A percentile compares a stretch with the other conserved stretches of the same genome.
Conservation (phyloP, 2,113 vertebrate genomes). For the Elachura formosa region DNA sequence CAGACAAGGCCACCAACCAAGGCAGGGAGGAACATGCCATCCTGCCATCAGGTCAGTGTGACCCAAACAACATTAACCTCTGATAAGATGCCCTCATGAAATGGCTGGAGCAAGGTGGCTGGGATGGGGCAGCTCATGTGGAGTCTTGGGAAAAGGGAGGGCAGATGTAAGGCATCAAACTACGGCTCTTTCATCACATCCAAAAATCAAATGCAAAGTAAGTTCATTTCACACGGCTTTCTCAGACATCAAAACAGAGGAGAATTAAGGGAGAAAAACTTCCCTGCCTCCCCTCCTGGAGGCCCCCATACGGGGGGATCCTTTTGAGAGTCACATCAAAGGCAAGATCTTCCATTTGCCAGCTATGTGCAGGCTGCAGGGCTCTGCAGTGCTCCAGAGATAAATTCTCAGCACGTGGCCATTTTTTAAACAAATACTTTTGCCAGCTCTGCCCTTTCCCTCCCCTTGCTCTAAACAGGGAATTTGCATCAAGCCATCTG, state of each 20-base stretch:
- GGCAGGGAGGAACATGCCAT: conserved; percentile 1
- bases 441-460: not conserved
- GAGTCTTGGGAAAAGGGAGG: not conserved
- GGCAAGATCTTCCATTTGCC: not conserved
- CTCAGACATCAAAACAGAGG: not conserved
- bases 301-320: not conserved
- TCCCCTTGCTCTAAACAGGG: not conserved
- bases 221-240: not conserved
- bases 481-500: not conserved
- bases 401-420: not conserved
- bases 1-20: conserved; percentile 23
- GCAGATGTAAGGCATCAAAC: not conserved
- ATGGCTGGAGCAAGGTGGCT: not conserved
- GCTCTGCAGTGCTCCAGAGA: not conserved
- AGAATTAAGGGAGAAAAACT: not conserved
- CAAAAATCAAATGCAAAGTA: not conserved
- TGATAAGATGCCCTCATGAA: conserved; percentile 32
- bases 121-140: not conserved
- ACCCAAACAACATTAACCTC: not conserved
- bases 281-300: not conserved
- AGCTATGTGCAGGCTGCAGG: not conserved
- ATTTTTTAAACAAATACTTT: not conserved
- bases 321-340: not conserved
- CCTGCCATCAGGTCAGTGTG: not conserved
- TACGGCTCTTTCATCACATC: not conserved